phyloP scores from a whole-genome alignment of 1,140 invertebrate species.

The Drosophila tsacasi region DNA sequence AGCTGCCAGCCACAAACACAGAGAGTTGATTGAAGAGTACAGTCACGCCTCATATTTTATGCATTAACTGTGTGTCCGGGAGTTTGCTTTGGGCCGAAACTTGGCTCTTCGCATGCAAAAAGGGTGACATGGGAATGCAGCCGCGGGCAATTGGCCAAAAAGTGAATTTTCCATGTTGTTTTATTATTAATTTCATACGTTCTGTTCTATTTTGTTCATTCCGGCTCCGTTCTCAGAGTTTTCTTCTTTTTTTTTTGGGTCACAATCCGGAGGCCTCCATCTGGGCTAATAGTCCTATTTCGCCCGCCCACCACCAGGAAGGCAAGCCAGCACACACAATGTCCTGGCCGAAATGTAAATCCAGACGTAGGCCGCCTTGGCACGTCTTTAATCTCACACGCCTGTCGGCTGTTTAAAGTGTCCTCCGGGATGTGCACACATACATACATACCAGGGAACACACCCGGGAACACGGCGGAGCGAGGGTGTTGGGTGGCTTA shows the following conservation, averaged over 20 bases:
- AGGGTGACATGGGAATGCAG: constrained; percentile 60
- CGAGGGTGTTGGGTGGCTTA: constrained; percentile 26
- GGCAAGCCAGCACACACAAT: not conserved
- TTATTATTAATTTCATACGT: constrained; percentile 78
- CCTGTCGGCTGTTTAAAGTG: constrained; percentile 74
- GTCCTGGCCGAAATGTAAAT: constrained; percentile 69
- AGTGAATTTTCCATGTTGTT: constrained; percentile 76
- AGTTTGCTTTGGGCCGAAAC: constrained; percentile 35
- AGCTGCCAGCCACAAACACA: constrained; percentile 40
- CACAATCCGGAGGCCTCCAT: constrained; percentile 33
- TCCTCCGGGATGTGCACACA: constrained; percentile 53
- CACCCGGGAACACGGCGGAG: constrained; percentile 7
- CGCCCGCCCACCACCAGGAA: constrained; percentile 19
- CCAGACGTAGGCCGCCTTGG: constrained; percentile 30
- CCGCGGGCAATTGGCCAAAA: constrained; percentile 63
- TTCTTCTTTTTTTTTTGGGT: constrained; percentile 25
- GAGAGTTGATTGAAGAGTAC: constrained; percentile 26
- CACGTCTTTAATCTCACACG: constrained; percentile 71
- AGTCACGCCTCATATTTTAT: constrained; percentile 69
- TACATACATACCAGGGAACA: constrained; percentile 19
- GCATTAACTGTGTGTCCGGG: constrained; percentile 63
- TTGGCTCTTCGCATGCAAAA: constrained; percentile 46
- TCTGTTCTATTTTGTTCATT: constrained; percentile 18
- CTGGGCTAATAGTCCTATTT: constrained; percentile 67
- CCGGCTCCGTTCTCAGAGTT: constrained; percentile 4